Evolutionary conservation across 2,888 invertebrate species (phyloP).

Genomic region (Drosophila neotestacea): DNA sequence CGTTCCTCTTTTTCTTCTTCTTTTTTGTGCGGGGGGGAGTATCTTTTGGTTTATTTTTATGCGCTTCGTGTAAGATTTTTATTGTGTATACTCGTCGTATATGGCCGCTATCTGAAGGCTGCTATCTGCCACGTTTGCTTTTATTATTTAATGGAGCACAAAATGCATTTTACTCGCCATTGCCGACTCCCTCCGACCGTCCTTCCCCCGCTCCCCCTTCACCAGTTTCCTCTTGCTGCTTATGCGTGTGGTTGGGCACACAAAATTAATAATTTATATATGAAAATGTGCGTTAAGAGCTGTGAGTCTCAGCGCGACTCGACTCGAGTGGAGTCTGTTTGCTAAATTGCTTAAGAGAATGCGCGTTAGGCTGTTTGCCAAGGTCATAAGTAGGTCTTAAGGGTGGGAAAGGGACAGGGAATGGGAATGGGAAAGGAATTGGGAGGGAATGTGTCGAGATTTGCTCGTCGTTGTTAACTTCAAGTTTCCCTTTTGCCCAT

Average conservation of each 20-base stretch:
- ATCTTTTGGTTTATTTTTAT: conserved; percentile 74
- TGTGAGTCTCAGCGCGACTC: conserved; percentile 41
- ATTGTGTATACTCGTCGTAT: conserved; percentile 72
- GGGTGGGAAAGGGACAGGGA: not conserved
- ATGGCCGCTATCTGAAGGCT: conserved; percentile 62
- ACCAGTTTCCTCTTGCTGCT: conserved; percentile 26
- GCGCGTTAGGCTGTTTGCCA: conserved; percentile 75
- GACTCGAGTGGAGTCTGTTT: conserved; percentile 69
- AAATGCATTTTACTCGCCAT: conserved; percentile 81
- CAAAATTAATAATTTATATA: conserved; percentile 83
- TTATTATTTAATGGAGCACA: conserved; percentile 83
- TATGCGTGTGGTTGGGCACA: conserved; percentile 65
- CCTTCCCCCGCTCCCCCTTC: conserved; percentile 21
- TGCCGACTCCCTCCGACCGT: conserved; percentile 17
- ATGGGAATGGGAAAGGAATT: not conserved
- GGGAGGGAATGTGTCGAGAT: conserved; percentile 50
- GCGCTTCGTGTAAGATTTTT: conserved; percentile 81
- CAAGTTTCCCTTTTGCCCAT: conserved; percentile 38
- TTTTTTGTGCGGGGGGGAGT: conserved; percentile 18
- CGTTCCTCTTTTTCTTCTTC: conserved; percentile 8
- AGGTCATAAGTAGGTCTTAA: conserved; percentile 79
- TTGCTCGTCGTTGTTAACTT: conserved; percentile 41
- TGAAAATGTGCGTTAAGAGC: conserved; percentile 84
- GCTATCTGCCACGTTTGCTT: conserved; percentile 80
- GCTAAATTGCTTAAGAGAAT: conserved; percentile 79